These are phyloP conservation scores for Actinemys pallida DNA, from an alignment of 2,113 vertebrate genomes.

Conservation along the genomic window DNA sequence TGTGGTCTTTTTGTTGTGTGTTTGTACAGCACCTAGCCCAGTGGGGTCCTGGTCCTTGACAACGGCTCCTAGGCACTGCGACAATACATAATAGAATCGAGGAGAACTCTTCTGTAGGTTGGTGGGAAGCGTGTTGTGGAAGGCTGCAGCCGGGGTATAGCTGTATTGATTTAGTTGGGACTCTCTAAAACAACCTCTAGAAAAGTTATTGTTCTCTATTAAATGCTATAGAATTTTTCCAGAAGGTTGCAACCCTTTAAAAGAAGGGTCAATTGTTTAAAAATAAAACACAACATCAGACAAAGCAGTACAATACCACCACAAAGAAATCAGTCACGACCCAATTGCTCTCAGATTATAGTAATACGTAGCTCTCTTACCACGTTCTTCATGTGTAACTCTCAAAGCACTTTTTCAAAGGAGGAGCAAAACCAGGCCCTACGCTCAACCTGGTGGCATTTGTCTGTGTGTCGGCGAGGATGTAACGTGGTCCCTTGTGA, in stretches of 20 bases:
- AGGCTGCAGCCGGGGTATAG: background rate
- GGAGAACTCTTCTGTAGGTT: background rate
- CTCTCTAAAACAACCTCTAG: background rate
- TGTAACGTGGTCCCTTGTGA: background rate
- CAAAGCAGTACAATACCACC: background rate
- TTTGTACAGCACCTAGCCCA: background rate
- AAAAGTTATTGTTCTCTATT: background rate
- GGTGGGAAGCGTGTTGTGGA: background rate
- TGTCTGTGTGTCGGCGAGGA: background rate
- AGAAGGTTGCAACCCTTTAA: background rate
- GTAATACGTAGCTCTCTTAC: background rate
- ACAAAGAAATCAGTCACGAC: background rate
- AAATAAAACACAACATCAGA: background rate
- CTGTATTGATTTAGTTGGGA: background rate
- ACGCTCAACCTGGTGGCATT: background rate
- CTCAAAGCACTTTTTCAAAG: background rate
- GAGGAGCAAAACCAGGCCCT: background rate
- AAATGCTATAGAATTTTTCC: background rate
- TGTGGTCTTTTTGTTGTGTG: background rate
- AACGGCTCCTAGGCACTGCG: background rate
- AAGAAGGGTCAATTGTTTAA: background rate
- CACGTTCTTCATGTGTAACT: background rate
- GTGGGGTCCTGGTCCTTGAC: background rate
- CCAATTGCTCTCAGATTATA: background rate
- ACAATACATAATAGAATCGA: background rate